Evolutionary conservation across 2,888 invertebrate species (phyloP), one percentile per base, ranked within the genome.

Genomic region (Melolontha melolontha): DNA sequence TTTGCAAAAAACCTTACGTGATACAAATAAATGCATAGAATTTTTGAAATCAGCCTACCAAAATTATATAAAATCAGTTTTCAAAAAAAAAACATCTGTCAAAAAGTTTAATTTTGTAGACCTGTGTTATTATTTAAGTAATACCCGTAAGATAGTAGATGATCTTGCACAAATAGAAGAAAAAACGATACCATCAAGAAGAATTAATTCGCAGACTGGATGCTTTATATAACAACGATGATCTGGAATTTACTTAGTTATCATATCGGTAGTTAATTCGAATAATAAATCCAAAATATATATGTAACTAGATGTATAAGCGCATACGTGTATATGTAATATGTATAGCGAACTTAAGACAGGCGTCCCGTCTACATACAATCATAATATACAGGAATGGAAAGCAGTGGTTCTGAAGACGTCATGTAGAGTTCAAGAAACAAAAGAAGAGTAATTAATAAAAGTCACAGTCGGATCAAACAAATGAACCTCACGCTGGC

Each of bases 401-500:
- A 55, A 59, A 55, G 41, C 50, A 41, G 50, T 29, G 29, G 49
- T 57, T 41, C 66, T 39, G 34, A 22, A 41, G 66, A 42, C 64
- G 57, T 50, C 59, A 57, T 59, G 62, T 40, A 49, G 64, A 68
- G 69, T 64, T 54, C 63, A 49, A 67, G 70, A 70, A 70, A 70
- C 68, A 70, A 70, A 72, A 68, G 68, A 57, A 54, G 67, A 66
- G 64, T 67, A 70, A 72, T 72, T 72, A 72, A 72, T 72, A 70
- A 68, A 70, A 69, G 66, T 70, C 70, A 64, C 55, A 63, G 71
- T 57, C 59, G 70, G 34, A 68, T 70, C 70, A 64, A 63, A 41
- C 68, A 67, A 69, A 69, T 66, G 68, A 69, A 69, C 67, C 59
- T 63, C 67, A 67, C 65, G 67, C 65, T 67, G 67, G 64, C 65